Evolutionary conservation across 2,888 invertebrate genomes (phyloP), one percentile per base, ranked within the genome.

Genomic region (Platycnemis pennipes): DNA sequence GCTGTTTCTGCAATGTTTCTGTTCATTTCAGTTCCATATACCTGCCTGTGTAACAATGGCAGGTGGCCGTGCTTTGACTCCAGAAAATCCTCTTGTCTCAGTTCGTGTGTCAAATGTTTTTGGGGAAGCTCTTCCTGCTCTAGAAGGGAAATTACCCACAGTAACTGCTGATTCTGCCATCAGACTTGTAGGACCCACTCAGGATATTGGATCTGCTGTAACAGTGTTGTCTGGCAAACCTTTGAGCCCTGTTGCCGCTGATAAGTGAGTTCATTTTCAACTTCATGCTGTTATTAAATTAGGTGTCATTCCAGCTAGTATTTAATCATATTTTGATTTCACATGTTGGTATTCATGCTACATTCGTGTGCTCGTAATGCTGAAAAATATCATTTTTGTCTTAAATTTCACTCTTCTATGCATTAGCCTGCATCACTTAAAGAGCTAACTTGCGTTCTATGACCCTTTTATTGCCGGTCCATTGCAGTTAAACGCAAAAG

Each of bases 21-120:
- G 94, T 94, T 95, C 94, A 94, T 96, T 96, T 45, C 96, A 97
- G 97, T 97, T 96, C 96, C 97, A 98, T 89, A 97, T 98, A n/a
- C 99, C 99, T 16, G 98, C 99, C 95, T 98, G 98, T 96, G 98
- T 99, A 94, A 97, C 98, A 3, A 97, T 99, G 95, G 98, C 98
- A 95, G 98, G 98, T 95, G 97, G 97, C 96, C 98, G 98, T 89
- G 98, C 98, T 96, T 97, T 99, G 85, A 98, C 98, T 4, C 96
- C 97, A 0, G 97, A 98, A 19, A 97, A 98, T 11, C 98, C 98
- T n/a, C 97, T 97, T 8, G 97, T 99, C 0, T 97, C 97, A 87
- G 97, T 98, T 86, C 97, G 97, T 94, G 97, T 98, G 94, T 98
- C 98, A 0, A 98, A 98, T 96, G 96, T 99, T 88, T 96, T 99